Conservation (phyloP, 2,888 invertebrate genomes). For the Synergus laeviventris region DNA sequence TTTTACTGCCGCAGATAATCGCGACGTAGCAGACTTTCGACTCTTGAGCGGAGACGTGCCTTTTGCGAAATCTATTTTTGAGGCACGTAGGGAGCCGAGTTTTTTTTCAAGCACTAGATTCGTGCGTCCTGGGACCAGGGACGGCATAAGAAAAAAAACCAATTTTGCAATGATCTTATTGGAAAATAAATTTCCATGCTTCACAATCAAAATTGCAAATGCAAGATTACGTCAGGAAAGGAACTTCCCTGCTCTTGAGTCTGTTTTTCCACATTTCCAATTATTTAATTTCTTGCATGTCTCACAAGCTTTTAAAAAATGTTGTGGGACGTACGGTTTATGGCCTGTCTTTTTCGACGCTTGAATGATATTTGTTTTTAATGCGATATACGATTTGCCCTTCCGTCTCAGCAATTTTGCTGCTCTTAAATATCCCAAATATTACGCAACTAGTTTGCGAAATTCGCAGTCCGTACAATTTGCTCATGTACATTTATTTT, state of each 20-base stretch:
- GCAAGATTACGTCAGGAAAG: not conserved
- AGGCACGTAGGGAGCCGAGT: not conserved
- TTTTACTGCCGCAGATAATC: slow-evolving; percentile 9
- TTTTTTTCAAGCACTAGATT: not conserved
- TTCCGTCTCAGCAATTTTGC: not conserved
- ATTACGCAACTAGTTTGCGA: not conserved
- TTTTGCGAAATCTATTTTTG: slow-evolving; percentile 16
- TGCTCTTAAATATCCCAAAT: not conserved
- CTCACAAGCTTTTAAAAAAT: not conserved
- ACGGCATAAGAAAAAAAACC: not conserved
- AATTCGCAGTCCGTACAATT: not conserved
- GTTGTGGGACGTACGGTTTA: not conserved
- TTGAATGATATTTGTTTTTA: not conserved
- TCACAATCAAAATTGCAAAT: no score
- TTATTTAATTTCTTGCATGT: not conserved
- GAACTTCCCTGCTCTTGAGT: not conserved
- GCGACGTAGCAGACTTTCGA: slow-evolving; percentile 12
- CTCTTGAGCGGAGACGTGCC: not conserved
- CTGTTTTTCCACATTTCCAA: not conserved
- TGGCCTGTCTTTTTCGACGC: not conserved
- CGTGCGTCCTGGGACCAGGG: not conserved
- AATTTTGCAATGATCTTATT: no score
- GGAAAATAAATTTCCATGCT: no score
- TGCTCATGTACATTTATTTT: not conserved
- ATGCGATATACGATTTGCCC: not conserved